Evolutionary conservation across 2,888 invertebrate species (phyloP).

Genomic region (Elysia crispata): DNA sequence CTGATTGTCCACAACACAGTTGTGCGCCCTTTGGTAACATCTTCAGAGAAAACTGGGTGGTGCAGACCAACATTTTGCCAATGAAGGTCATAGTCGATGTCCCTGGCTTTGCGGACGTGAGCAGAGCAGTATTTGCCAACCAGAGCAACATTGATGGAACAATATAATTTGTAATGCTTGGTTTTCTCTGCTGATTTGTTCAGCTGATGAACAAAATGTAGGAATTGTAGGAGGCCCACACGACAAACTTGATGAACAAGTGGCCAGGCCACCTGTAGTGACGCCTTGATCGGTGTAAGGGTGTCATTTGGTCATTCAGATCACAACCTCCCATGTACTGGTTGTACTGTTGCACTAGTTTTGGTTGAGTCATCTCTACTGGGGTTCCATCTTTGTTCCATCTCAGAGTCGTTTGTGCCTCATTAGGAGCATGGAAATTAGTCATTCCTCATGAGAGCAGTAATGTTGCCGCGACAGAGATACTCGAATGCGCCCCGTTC

Average conservation of each 20-base stretch:
- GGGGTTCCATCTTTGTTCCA: not conserved
- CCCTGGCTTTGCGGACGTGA: too few species aligned
- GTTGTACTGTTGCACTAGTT: not conserved
- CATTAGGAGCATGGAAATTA: not conserved
- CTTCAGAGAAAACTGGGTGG: too few species aligned
- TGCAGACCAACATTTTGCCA: too few species aligned
- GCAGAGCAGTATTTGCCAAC: too few species aligned
- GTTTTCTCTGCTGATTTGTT: too few species aligned
- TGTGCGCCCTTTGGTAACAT: too few species aligned
- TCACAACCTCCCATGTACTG: constrained; percentile 14
- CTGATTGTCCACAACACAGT: too few species aligned
- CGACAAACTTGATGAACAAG: constrained; percentile 5
- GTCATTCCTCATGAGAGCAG: constrained; percentile 19
- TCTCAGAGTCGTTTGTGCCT: not conserved
- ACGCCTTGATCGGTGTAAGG: not conserved
- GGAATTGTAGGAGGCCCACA: constrained; percentile 2
- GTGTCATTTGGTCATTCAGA: not conserved
- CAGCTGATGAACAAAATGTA: not conserved
- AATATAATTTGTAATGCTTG: too few species aligned
- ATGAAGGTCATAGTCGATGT: too few species aligned
- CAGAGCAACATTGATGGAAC: too few species aligned
- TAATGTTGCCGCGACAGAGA: constrained; percentile 18
- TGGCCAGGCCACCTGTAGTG: not conserved
- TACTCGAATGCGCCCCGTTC: not conserved
- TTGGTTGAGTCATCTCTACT: not conserved